Percentiles rank a stretch among this genome's conserved stretches.
Evolutionary conservation across 1,140 invertebrate species (phyloP).

Genomic region (Sogatella furcifera): DNA sequence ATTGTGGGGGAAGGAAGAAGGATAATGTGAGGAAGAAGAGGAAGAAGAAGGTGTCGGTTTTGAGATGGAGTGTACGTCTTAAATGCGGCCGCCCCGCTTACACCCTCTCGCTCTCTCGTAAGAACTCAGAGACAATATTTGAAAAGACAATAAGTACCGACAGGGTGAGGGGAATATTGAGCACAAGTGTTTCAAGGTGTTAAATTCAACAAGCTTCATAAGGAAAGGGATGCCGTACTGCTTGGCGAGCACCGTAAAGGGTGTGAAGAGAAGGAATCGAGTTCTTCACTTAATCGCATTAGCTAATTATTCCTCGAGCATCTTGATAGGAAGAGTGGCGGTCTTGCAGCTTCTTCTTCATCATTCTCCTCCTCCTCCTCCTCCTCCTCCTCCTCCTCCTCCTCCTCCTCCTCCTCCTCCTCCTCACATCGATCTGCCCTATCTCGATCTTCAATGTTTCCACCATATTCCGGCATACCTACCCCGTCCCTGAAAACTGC

Average conservation of each 20-base stretch:
- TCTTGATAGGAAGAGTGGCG: constrained; percentile 4
- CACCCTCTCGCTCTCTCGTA: not conserved
- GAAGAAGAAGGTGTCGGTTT: not conserved
- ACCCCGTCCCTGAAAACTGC: too few species aligned
- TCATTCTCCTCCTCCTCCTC: not conserved
- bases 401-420: not conserved
- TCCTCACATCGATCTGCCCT: not conserved
- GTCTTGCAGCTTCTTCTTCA: not conserved
- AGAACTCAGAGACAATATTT: constrained; percentile 17
- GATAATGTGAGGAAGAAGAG: not conserved
- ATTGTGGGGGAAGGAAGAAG: too few species aligned
- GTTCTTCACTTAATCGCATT: constrained; percentile 14
- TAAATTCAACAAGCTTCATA: constrained; percentile 18
- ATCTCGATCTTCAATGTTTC: not conserved
- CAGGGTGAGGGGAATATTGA: constrained; percentile 12
- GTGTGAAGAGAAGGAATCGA: not conserved
- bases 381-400: not conserved
- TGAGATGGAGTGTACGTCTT: constrained; percentile 1
- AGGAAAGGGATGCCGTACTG: constrained; percentile 12
- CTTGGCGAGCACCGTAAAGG: not conserved
- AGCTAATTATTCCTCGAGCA: constrained; percentile 16
- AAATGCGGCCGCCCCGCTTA: not conserved
- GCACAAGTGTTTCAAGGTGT: constrained; percentile 18
- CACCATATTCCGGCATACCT: too few species aligned
- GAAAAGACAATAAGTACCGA: constrained; percentile 16